Conservation (phyloP, 1,140 invertebrate species). For the Liolophura sinensis region DNA sequence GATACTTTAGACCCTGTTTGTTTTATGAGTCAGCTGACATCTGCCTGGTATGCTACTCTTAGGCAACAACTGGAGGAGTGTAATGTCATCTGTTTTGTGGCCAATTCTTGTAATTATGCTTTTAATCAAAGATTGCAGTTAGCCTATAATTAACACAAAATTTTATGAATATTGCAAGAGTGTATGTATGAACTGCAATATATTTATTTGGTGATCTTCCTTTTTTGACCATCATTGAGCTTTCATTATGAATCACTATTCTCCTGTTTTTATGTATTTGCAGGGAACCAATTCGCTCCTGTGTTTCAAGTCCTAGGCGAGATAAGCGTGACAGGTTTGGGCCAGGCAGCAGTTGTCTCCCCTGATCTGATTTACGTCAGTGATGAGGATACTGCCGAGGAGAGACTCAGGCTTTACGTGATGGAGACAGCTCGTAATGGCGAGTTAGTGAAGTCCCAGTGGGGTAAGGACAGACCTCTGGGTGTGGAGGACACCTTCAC, state of each 20-base stretch:
- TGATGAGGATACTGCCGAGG: constrained; percentile 25
- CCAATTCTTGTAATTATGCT: too few species aligned
- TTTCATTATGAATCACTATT: background rate
- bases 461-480: constrained; percentile 23
- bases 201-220: too few species aligned
- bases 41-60: too few species aligned
- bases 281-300: constrained; percentile 25
- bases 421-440: constrained; percentile 21
- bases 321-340: constrained; percentile 18
- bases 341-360: constrained; percentile 10
- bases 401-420: constrained; percentile 20
- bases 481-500: constrained; percentile 24
- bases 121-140: too few species aligned
- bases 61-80: too few species aligned
- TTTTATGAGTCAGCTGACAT: too few species aligned
- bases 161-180: too few species aligned
- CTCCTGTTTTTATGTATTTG: background rate
- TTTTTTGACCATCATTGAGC: too few species aligned
- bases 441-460: constrained; percentile 22
- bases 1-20: too few species aligned
- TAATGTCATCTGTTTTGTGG: too few species aligned
- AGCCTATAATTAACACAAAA: too few species aligned
- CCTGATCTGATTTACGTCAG: constrained; percentile 19
- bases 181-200: too few species aligned
- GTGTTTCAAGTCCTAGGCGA: constrained; percentile 20